Conservation (phyloP, 2,888 invertebrate species). For the Drosophila siamana region DNA sequence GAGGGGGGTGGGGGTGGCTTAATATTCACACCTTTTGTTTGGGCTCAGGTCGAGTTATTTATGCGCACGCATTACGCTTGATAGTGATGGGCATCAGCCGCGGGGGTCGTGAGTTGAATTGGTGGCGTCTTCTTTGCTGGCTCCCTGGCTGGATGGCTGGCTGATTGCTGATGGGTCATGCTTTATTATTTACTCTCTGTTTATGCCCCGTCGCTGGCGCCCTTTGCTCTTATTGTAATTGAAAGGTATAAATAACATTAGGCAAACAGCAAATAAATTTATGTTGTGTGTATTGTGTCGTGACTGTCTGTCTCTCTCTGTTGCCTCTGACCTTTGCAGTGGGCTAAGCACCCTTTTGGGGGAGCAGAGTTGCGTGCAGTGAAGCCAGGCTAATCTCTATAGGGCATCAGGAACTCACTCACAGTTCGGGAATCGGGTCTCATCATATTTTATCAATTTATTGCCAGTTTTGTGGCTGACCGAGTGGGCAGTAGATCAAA, state of each 20-base stretch:
- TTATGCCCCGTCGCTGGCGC: conserved; percentile 19
- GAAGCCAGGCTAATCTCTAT: conserved; percentile 57
- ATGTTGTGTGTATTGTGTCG: conserved; percentile 55
- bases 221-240: conserved; percentile 71
- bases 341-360: conserved; percentile 35
- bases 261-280: conserved; percentile 80
- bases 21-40: conserved; percentile 78
- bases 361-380: conserved; percentile 38
- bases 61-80: conserved; percentile 74
- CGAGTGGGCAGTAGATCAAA: conserved; percentile 33
- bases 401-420: conserved; percentile 42
- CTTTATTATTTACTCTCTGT: conserved; percentile 76
- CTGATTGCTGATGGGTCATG: conserved; percentile 81
- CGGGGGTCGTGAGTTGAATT: conserved; percentile 3
- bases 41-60: conserved; percentile 66
- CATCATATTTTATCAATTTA: conserved; percentile 81
- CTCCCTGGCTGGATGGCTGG: conserved; percentile 39
- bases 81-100: conserved; percentile 59
- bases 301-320: conserved; percentile 32
- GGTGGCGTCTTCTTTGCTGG: conserved; percentile 17
- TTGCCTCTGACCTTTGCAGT: conserved; percentile 23
- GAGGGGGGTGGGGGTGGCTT: conserved; percentile 40
- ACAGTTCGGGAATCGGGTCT: conserved; percentile 35
- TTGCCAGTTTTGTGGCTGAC: conserved; percentile 64
- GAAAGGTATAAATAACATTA: conserved; percentile 81